Evolutionary conservation across 2,113 vertebrate species (phyloP).

Genomic region (Pardalotus punctatus): DNA sequence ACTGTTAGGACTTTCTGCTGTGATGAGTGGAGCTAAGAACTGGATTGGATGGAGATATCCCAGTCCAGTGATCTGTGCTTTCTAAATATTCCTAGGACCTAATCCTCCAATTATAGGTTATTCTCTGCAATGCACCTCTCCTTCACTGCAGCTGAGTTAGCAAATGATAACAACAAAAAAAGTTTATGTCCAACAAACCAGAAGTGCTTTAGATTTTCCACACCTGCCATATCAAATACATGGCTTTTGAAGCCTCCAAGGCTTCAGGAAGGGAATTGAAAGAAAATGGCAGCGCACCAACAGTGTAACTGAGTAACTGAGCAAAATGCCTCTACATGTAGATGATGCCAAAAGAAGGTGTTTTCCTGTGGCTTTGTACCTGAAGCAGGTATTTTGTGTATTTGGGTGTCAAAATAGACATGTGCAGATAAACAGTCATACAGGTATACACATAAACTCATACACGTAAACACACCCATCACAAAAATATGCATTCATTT

Average conservation of each 20-base stretch:
- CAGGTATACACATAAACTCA: background rate
- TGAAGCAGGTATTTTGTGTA: background rate
- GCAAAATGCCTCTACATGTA: background rate
- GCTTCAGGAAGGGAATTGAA: slow-evolving; percentile 3
- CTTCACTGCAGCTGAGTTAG: background rate
- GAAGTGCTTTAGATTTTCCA: background rate
- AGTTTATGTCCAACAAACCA: background rate
- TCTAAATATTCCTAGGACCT: background rate
- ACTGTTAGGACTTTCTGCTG: background rate
- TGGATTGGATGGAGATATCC: background rate
- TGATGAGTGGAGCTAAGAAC: background rate
- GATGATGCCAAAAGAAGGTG: background rate
- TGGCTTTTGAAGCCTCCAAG: background rate
- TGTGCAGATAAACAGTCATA: background rate
- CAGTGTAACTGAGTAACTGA: background rate
- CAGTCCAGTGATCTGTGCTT: background rate
- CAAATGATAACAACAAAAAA: background rate
- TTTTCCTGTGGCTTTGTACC: background rate
- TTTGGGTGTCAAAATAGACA: background rate
- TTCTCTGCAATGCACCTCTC: background rate
- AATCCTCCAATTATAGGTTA: background rate
- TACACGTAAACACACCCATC: background rate
- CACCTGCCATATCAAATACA: background rate
- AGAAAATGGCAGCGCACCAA: slow-evolving; percentile 29
- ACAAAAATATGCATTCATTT: background rate